These are phyloP conservation scores for Pollenia griseotomentosa DNA, from an alignment of 2,888 invertebrate genomes.

Conservation along the genomic window DNA sequence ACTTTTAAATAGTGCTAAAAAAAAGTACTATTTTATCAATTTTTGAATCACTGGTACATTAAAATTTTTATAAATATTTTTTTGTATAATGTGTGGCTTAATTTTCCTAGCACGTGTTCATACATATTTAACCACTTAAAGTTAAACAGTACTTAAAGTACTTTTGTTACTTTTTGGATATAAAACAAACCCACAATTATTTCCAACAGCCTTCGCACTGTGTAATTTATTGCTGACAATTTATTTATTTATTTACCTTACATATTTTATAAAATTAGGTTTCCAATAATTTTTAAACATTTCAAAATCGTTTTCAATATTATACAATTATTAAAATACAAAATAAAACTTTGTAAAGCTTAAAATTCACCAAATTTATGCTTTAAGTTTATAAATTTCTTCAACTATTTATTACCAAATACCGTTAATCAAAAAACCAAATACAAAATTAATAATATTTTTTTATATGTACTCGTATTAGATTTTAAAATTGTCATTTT, in stretches of 20 bases:
- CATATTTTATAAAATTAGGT: not conserved
- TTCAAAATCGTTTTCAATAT: not conserved
- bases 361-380: constrained; percentile 11
- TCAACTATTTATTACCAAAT: constrained; percentile 36
- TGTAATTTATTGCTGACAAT: not conserved
- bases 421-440: constrained; percentile 38
- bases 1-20: too few species aligned
- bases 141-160: too few species aligned
- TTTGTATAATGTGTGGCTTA: too few species aligned
- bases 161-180: too few species aligned
- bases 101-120: too few species aligned
- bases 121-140: too few species aligned
- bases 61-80: too few species aligned
- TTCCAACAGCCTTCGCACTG: too few species aligned
- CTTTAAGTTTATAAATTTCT: not conserved
- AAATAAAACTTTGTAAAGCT: constrained; percentile 8
- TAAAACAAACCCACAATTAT: too few species aligned
- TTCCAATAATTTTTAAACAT: not conserved
- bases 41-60: too few species aligned
- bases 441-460: constrained; percentile 18
- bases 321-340: not conserved
- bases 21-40: too few species aligned
- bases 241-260: not conserved
- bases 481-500: constrained; percentile 46
- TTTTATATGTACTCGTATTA: constrained; percentile 14